phyloP scores from a whole-genome alignment of 2,888 invertebrate genomes.

The Aphodius granarius region DNA sequence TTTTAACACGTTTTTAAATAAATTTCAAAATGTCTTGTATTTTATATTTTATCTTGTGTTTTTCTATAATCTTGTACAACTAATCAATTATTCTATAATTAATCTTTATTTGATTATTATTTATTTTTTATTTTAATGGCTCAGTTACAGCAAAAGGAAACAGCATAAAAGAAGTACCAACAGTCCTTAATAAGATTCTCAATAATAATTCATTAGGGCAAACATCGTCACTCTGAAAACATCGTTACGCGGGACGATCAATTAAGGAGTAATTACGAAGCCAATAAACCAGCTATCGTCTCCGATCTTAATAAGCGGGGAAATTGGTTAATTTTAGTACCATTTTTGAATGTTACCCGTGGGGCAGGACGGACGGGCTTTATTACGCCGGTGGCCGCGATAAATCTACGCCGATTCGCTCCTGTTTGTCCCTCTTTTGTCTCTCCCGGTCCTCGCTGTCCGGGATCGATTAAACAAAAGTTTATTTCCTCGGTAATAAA shows the following conservation, averaged over 20 bases:
- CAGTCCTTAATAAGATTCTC: background rate
- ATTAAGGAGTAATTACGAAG: background rate
- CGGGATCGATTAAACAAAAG: background rate
- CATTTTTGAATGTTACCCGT: background rate
- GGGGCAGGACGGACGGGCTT: background rate
- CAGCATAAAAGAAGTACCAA: too few relatives aligned
- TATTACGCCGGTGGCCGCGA: background rate
- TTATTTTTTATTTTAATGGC: too few relatives aligned
- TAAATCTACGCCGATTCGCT: background rate
- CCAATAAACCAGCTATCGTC: background rate
- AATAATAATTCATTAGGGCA: background rate
- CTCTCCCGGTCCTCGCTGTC: background rate
- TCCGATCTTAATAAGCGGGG: background rate
- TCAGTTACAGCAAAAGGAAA: too few relatives aligned
- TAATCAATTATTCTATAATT: too few relatives aligned
- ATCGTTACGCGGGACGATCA: background rate
- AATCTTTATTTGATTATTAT: too few relatives aligned
- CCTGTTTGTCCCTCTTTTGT: background rate
- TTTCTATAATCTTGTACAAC: too few relatives aligned
- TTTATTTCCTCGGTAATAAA: slow-evolving; percentile 9
- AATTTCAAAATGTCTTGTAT: too few relatives aligned
- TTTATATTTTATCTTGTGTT: too few relatives aligned
- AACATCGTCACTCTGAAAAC: background rate
- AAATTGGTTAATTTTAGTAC: background rate
- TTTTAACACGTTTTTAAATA: too few relatives aligned